Evolutionary conservation across 2,797 vertebrate genomes (phyloP), one percentile per base, ranked within the genome.

Genomic region (Cercopithecus hamlyni): DNA sequence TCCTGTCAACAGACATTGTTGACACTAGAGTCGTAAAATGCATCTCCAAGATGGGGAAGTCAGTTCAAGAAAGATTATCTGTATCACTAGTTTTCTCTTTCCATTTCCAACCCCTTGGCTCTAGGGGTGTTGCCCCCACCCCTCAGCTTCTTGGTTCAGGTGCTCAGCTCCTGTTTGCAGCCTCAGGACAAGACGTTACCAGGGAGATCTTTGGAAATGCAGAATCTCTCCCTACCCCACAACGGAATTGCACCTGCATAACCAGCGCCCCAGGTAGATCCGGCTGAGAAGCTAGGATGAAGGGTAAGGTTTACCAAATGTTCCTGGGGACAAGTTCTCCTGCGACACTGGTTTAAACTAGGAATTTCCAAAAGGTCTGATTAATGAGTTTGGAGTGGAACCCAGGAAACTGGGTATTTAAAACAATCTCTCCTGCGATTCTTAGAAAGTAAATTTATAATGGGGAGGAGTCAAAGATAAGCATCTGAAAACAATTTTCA

Each of bases 401-500:
- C 27, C 48, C 48, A 43, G 45, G 41, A 52, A 14, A 52, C 61
- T 27, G 77, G 76, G 55, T 24, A 24, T 76, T 57, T 33, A 14
- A 33, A 57, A 30, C 58, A n/a, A 52, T 52, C 43, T 72, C 6
- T 72, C 57, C 72, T 17, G 9, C 0, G 17, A 52, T 11, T n/a
- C 15, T 67, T 67, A 67, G 33, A 61, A 70, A 83, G 36, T 50
- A 52, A 43, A 48, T 48, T 48, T 43, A 61, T 33, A 89, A 50
- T 48, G 45, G 19, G 33, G 15, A 19, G 33, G 10, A 43, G 33
- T 70, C 70, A 5, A 20, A 14, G 39, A 39, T 27, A 20, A 85
- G 17, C 55, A 79, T 80, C 50, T 19, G 76, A 15, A 50, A 93
- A 87, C 45, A 20, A 24, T 67, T 80, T 77, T 84, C 52, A 88